phyloP scores from a whole-genome alignment of 2,797 vertebrate genomes.

The Pangasius larnaudii region DNA sequence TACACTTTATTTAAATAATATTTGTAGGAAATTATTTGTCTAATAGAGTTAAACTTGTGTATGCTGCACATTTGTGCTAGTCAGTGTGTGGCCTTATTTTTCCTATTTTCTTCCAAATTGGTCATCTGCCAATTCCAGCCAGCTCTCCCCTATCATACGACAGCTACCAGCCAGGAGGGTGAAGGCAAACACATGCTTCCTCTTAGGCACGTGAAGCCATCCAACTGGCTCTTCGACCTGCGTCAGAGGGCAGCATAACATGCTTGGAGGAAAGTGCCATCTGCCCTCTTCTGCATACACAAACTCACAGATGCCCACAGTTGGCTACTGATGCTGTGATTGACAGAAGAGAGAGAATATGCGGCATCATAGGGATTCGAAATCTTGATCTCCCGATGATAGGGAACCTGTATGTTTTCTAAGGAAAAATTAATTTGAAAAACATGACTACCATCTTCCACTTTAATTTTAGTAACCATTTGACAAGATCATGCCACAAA shows the following conservation, averaged over 20 bases:
- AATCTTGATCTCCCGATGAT: no score
- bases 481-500: neutral
- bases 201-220: neutral
- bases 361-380: neutral
- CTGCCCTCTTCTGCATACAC: neutral
- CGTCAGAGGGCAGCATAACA: no score
- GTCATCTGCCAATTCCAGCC: neutral
- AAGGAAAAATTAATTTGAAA: neutral
- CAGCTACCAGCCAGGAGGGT: neutral
- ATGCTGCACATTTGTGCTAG: neutral
- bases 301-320: neutral
- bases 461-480: neutral
- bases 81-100: neutral
- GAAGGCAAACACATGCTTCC: neutral
- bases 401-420: neutral
- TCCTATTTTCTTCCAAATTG: neutral
- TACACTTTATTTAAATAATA: neutral
- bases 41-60: neutral
- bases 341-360: neutral
- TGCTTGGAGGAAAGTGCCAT: neutral
- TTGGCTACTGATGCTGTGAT: neutral
- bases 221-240: neutral
- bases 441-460: neutral
- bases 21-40: neutral
- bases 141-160: neutral